These are phyloP conservation scores for Rafetus swinhoei DNA, from an alignment of 2,113 vertebrate species.

Conservation along the genomic window DNA sequence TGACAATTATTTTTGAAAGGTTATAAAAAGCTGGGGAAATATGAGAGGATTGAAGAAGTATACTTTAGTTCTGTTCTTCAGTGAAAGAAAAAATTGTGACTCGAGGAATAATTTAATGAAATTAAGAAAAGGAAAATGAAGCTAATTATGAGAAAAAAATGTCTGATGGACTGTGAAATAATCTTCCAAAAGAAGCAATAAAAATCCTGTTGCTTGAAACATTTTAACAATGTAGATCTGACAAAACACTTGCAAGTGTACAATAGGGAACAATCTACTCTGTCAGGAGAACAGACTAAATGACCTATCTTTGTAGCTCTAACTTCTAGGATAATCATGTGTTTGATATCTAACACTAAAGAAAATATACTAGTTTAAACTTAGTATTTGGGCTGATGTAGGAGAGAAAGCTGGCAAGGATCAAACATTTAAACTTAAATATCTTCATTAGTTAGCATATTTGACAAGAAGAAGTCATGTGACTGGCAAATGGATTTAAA, in stretches of 20 bases:
- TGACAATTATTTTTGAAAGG: background rate
- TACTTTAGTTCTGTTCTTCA: background rate
- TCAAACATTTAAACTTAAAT: slow-evolving; percentile 18
- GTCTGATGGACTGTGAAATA: background rate
- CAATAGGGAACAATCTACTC: background rate
- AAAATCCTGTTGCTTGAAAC: background rate
- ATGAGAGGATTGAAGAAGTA: background rate
- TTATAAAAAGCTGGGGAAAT: background rate
- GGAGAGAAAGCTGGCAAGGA: background rate
- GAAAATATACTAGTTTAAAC: slow-evolving; percentile 5
- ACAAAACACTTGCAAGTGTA: background rate
- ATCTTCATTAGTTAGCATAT: background rate
- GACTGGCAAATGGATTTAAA: slow-evolving; percentile 1
- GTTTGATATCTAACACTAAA: background rate
- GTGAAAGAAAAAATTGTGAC: slow-evolving; percentile 9
- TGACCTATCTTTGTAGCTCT: accelerated
- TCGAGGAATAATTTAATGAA: slow-evolving; percentile 6
- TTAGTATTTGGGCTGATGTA: background rate
- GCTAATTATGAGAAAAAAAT: background rate
- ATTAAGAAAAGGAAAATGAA: background rate
- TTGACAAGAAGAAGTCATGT: background rate
- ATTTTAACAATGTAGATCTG: background rate
- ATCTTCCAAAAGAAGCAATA: background rate
- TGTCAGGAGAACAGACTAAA: background rate
- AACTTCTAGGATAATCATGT: background rate